Evolutionary conservation across 2,797 vertebrate species (phyloP).

Genomic region (Austrolebias charrua): DNA sequence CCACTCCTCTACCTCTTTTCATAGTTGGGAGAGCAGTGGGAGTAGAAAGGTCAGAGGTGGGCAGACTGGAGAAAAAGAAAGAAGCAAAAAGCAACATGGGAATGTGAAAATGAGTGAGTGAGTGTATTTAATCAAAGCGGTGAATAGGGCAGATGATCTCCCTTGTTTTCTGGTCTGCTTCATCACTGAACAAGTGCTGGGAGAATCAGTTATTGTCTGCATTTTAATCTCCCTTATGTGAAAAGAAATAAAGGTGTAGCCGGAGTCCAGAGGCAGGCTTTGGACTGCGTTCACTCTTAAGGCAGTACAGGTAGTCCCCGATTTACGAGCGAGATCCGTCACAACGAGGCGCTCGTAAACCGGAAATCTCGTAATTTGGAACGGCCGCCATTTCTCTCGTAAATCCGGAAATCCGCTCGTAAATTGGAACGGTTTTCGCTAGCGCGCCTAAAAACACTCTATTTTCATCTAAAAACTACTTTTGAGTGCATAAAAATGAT

Average conservation of each 20-base stretch:
- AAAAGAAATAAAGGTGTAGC: conserved; percentile 9
- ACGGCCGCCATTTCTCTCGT: no score
- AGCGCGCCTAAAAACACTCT: no score
- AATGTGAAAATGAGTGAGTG: conserved; percentile 68
- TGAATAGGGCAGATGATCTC: conserved; percentile 46
- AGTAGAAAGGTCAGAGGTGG: conserved; percentile 74
- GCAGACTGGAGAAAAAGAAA: conserved; percentile 58
- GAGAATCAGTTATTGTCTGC: conserved; percentile 11
- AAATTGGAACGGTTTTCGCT: no score
- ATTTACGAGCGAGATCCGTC: no score
- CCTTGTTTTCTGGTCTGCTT: conserved; percentile 22
- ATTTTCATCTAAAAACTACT: no score
- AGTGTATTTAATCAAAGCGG: conserved; percentile 71
- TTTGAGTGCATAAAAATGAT: no score
- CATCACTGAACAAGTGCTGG: conserved; percentile 19
- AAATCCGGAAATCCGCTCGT: no score
- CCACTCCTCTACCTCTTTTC: conserved; percentile 63
- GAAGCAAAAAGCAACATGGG: conserved; percentile 57
- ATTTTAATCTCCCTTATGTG: conserved; percentile 16
- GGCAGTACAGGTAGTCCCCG: no score
- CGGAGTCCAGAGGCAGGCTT: not conserved
- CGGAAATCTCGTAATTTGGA: no score
- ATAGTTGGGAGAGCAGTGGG: conserved; percentile 69
- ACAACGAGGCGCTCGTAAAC: no score
- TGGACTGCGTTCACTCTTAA: not conserved